These are phyloP conservation scores for Rhadina sibilatrix DNA, from an alignment of 2,113 vertebrate genomes.

Conservation along the genomic window DNA sequence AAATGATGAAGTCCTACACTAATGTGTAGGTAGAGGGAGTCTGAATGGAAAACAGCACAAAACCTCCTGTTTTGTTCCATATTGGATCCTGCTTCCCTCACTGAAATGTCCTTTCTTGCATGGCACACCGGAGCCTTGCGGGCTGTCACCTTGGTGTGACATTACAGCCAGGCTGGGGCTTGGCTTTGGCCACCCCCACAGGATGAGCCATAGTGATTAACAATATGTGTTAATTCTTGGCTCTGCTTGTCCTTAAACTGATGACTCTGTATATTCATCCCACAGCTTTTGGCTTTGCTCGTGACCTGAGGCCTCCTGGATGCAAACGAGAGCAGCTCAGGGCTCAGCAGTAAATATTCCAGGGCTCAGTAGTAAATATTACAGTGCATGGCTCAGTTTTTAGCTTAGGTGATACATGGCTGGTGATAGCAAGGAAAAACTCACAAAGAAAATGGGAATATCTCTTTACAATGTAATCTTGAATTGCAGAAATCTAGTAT, in stretches of 20 bases:
- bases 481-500: background rate
- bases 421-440: background rate
- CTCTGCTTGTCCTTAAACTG: background rate
- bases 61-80: background rate
- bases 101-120: background rate
- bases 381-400: background rate
- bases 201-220: background rate
- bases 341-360: background rate
- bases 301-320: background rate
- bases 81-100: background rate
- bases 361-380: background rate
- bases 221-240: background rate
- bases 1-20: background rate
- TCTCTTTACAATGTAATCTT: background rate
- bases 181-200: background rate
- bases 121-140: fast-evolving
- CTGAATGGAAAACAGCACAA: background rate
- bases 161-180: background rate
- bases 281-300: background rate
- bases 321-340: background rate
- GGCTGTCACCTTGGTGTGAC: background rate
- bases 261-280: background rate
- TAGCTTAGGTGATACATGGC: background rate
- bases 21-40: fast-evolving
- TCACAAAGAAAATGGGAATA: background rate